Percentiles rank a stretch among this genome's conserved stretches.
Conservation (phyloP, 2,113 vertebrate genomes). For the Cavia aperea region DNA sequence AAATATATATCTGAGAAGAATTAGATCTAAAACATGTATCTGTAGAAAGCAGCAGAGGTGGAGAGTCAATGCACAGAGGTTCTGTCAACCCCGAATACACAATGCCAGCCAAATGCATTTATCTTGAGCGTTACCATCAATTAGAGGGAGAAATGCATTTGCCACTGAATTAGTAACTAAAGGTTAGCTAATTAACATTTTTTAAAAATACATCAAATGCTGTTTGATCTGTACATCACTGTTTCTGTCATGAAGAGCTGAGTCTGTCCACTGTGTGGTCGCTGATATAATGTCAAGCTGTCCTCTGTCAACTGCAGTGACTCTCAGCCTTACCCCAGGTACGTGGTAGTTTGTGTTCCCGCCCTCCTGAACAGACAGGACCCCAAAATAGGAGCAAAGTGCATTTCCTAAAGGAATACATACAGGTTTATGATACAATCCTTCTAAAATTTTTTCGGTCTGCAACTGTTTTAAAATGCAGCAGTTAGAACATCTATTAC, state of each 20-base stretch:
- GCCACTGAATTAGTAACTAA: neutral
- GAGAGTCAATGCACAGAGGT: neutral
- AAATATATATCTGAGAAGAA: neutral
- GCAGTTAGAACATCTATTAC: neutral
- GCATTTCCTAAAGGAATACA: constrained; percentile 1
- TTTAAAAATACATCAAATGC: neutral
- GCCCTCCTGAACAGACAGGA: constrained; percentile 36
- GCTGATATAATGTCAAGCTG: constrained; percentile 26
- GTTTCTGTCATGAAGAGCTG: constrained; percentile 1
- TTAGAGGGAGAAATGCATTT: neutral
- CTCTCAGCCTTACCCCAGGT: constrained; percentile 41
- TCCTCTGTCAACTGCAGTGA: constrained; percentile 57
- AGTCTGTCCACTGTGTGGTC: constrained; percentile 15
- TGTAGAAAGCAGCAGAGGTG: neutral
- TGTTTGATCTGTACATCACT: neutral
- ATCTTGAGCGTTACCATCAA: neutral
- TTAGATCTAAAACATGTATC: neutral
- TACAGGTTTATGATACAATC: neutral
- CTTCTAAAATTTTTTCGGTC: neutral
- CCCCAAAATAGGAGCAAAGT: neutral
- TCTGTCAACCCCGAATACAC: neutral
- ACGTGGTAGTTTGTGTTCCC: constrained; percentile 31
- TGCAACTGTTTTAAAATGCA: neutral
- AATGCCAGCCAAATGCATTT: neutral
- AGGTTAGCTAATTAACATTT: neutral